phyloP scores from a whole-genome alignment of 1,140 invertebrate genomes.

The Hydropsyche tenuis region DNA sequence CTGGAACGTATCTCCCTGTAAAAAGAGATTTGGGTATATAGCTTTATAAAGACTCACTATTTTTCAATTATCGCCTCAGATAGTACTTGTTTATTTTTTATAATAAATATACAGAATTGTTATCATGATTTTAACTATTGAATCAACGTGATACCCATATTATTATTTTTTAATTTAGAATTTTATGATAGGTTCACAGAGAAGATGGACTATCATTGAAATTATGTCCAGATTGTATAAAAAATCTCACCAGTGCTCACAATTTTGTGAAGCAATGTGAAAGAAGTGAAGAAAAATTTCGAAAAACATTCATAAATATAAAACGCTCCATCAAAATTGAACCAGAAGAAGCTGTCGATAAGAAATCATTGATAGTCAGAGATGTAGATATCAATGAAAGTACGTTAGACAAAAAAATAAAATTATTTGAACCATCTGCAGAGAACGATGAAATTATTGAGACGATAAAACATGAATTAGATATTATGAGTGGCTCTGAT shows the following conservation, averaged over 20 bases:
- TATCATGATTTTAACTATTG: too few species aligned
- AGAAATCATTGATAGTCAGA: conserved; percentile 12
- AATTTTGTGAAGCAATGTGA: conserved; percentile 29
- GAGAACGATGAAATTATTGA: background rate
- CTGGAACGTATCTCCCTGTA: too few species aligned
- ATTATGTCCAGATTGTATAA: conserved; percentile 7
- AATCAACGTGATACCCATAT: background rate
- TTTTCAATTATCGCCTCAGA: too few species aligned
- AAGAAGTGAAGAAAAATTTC: conserved; percentile 24
- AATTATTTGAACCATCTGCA: conserved; percentile 14
- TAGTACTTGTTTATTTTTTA: too few species aligned
- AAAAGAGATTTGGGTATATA: too few species aligned
- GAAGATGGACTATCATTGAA: conserved; percentile 16
- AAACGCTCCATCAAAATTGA: conserved; percentile 25
- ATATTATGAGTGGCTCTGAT: conserved; percentile 21
- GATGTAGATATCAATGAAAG: conserved; percentile 30
- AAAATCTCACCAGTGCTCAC: conserved; percentile 1
- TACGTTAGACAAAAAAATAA: conserved; percentile 42
- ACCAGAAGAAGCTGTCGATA: conserved; percentile 30
- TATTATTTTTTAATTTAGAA: background rate
- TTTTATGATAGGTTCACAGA: conserved; percentile 4
- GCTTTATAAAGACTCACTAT: too few species aligned
- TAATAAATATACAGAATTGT: too few species aligned
- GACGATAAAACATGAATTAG: conserved; percentile 32
- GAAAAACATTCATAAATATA: conserved; percentile 3